Base-by-base conservation (phyloP, 2,888 invertebrate species). In the Calliphora vomitoria region DNA sequence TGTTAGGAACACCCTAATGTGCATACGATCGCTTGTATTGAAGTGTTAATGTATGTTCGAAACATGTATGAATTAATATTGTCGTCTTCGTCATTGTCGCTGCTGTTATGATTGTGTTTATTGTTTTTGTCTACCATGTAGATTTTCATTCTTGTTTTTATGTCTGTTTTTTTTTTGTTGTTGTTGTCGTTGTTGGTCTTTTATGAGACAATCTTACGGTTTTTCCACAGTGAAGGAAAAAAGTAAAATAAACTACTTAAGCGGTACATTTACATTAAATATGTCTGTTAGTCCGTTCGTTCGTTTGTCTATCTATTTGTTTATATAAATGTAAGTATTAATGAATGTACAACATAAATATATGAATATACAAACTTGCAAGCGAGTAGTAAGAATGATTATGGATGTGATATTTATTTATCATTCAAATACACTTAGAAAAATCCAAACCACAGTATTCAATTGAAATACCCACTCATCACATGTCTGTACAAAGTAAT, bases 261-360 rank as follows among this genome's bases (percentile, higher is more conserved):
- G 76, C 82, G 82, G 69, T 76, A 62, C 31, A 82, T 69, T 76
- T 82, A 76, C 53, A 76, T 82, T 50, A 58, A 62, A 76, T 69
- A 60, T 15, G 50, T 75, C 13, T 62, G 60, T 47, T 62, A 47
- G 75, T 62, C 35, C 1, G 75, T 13, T 13, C 18, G 47, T 69
- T 8, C 8, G 47, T 50, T 15, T n/a, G 44, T 20, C 18, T 41
- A 4, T 41, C 18, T 66, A 5, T 41, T 11, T 38, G 44, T 44
- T 20, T 74, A 44, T 74, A 60, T 31, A 50, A 18, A 18, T 3
- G 41, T 44, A 11, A 60, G 15, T 25, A 44, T 74, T 25, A 25
- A 41, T 41, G 25, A 58, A 50, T 62, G 44, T 60, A 60, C 25
- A 74, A 72, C 8, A 8, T 10, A 41, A 64, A 41, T 20, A 62